phyloP scores from a whole-genome alignment of 2,113 vertebrate genomes.

The Halcyon malimbica region DNA sequence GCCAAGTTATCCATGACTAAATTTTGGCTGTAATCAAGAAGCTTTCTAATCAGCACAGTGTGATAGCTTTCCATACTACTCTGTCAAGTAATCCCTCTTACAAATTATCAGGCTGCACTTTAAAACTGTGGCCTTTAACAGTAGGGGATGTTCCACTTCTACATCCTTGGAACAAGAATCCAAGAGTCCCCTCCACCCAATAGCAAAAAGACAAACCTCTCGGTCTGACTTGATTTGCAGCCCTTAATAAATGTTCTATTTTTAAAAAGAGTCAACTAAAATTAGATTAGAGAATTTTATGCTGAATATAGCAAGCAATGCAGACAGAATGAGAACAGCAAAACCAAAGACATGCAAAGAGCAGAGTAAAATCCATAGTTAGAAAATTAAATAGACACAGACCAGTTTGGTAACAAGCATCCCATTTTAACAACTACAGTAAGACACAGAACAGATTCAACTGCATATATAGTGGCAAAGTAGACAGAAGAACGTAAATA shows the following conservation, averaged over 20 bases:
- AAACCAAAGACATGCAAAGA: not conserved
- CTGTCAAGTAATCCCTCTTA: not conserved
- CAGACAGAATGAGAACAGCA: slow-evolving; percentile 46
- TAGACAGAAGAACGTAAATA: not conserved
- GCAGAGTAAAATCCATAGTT: not conserved
- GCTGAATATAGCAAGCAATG: slow-evolving; percentile 4
- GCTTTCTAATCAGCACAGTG: not conserved
- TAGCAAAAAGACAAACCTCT: not conserved
- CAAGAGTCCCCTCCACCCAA: not conserved
- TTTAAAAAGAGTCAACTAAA: not conserved
- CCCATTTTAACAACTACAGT: not conserved
- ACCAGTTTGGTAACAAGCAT: not conserved
- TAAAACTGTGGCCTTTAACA: not conserved
- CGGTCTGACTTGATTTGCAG: not conserved
- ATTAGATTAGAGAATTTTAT: slow-evolving; percentile 6
- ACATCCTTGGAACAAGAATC: not conserved
- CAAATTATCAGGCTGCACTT: not conserved
- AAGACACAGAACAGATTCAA: not conserved
- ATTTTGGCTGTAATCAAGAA: not conserved
- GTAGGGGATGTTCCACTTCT: not conserved
- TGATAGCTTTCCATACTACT: not conserved
- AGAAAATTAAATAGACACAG: not conserved
- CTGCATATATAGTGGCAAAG: not conserved
- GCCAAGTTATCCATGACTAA: not conserved
- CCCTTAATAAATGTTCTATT: not conserved